Percentiles rank a stretch among this genome's conserved stretches.
Conservation (phyloP, 2,888 invertebrate species). For the Lampropteryx suffumata region DNA sequence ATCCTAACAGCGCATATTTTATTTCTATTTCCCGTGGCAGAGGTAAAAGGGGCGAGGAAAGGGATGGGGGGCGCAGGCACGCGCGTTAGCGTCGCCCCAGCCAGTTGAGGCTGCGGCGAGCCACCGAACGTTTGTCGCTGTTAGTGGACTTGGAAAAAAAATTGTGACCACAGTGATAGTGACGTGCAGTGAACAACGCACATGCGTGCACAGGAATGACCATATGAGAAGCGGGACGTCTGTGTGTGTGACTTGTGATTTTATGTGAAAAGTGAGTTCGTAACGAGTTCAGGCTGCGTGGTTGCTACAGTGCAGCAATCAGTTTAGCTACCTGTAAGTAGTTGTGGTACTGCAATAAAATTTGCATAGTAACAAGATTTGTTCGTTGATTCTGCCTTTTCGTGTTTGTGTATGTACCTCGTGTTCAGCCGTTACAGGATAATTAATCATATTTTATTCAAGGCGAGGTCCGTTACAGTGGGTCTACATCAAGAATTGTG, state of each 20-base stretch:
- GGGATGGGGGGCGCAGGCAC: constrained; percentile 63
- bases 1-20: constrained; percentile 73
- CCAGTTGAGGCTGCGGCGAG: constrained; percentile 76
- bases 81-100: constrained; percentile 79
- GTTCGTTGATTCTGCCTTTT: constrained; percentile 8
- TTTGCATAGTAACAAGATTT: constrained; percentile 50
- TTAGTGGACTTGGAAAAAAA: constrained; percentile 41
- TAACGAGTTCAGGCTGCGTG: constrained; percentile 49
- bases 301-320: constrained; percentile 50
- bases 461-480: constrained; percentile 24
- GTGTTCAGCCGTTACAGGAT: constrained; percentile 20
- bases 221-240: constrained; percentile 43
- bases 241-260: constrained; percentile 68
- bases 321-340: constrained; percentile 61
- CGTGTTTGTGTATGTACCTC: constrained; percentile 1
- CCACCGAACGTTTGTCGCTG: constrained; percentile 54
- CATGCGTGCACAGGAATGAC: constrained; percentile 61
- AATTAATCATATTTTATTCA: constrained; percentile 37
- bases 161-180: constrained; percentile 66
- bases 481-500: constrained; percentile 21
- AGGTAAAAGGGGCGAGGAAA: constrained; percentile 64
- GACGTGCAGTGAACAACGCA: constrained; percentile 66
- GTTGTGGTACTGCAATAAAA: constrained; percentile 50
- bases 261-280: constrained; percentile 59
- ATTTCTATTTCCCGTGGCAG: constrained; percentile 79